Conservation (phyloP, 2,113 vertebrate genomes). For the Eptesicus fuscus region DNA sequence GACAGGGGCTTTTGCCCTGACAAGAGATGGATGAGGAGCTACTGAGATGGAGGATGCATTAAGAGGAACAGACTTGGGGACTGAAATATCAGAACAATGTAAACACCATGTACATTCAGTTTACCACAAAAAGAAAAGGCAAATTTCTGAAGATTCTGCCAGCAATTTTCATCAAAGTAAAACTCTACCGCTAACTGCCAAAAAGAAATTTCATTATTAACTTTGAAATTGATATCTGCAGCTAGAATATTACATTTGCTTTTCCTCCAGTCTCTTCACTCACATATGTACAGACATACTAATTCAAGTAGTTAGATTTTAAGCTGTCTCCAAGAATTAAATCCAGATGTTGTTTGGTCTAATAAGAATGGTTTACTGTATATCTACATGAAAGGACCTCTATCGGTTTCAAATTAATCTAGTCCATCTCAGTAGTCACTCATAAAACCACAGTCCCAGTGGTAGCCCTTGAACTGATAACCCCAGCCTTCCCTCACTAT, state of each 20-base stretch:
- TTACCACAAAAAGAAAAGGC: constrained; percentile 40
- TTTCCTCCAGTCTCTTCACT: constrained; percentile 22
- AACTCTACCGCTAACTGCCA: constrained; percentile 60
- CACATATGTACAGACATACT: constrained; percentile 16
- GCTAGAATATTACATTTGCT: constrained; percentile 41
- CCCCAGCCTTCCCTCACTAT: neutral
- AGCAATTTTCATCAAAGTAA: constrained; percentile 67
- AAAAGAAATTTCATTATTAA: constrained; percentile 70
- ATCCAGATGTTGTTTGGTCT: constrained; percentile 39
- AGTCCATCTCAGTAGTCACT: constrained; percentile 1
- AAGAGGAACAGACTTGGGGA: neutral
- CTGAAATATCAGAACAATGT: neutral
- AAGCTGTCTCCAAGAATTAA: constrained; percentile 55
- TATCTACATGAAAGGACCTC: constrained; percentile 39
- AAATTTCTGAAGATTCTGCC: constrained; percentile 55
- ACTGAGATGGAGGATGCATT: neutral
- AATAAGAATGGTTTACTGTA: constrained; percentile 13
- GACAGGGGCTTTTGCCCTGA: neutral
- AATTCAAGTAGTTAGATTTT: constrained; percentile 50
- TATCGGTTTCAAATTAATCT: constrained; percentile 36
- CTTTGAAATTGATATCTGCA: constrained; percentile 64
- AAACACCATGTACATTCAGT: constrained; percentile 14
- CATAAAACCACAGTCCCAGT: neutral
- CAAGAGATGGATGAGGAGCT: too few species aligned
- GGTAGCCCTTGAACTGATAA: neutral